These are phyloP conservation scores for Aramus guarauna DNA, from an alignment of 2,113 vertebrate species.

Conservation along the genomic window DNA sequence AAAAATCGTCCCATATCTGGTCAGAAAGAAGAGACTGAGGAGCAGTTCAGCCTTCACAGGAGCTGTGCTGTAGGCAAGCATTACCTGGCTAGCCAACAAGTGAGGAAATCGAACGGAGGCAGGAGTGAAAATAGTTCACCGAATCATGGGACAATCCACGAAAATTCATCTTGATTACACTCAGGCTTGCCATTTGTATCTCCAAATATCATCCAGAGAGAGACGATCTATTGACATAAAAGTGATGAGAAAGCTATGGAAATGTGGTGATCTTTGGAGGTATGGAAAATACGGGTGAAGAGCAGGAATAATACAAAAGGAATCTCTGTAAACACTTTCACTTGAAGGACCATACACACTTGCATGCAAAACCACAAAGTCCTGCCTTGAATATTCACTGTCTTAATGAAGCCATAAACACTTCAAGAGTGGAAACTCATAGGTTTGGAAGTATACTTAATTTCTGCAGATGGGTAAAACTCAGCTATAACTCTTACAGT, in stretches of 20 bases:
- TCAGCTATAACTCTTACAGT: not conserved
- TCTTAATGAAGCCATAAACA: not conserved
- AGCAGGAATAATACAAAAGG: not conserved
- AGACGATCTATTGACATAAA: not conserved
- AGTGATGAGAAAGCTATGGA: not conserved
- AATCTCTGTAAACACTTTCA: not conserved
- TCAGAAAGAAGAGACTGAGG: not conserved
- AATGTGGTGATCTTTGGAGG: not conserved
- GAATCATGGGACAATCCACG: not conserved
- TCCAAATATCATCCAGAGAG: not conserved
- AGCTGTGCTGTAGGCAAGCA: fast-evolving
- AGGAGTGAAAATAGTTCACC: not conserved
- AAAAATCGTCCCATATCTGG: not conserved
- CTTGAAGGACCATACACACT: not conserved
- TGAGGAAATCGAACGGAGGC: not conserved
- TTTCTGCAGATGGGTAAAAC: not conserved
- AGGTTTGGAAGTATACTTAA: not conserved
- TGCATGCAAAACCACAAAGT: not conserved
- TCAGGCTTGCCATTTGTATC: not conserved
- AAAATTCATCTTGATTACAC: not conserved
- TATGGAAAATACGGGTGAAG: not conserved
- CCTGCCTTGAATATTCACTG: not conserved
- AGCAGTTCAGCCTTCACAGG: not conserved
- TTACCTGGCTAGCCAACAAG: not conserved
- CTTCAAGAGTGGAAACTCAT: not conserved